Evolutionary conservation across 1,140 invertebrate genomes (phyloP), one percentile per base, ranked within the genome.

Genomic region (Pseudomyrmex dendroicus): DNA sequence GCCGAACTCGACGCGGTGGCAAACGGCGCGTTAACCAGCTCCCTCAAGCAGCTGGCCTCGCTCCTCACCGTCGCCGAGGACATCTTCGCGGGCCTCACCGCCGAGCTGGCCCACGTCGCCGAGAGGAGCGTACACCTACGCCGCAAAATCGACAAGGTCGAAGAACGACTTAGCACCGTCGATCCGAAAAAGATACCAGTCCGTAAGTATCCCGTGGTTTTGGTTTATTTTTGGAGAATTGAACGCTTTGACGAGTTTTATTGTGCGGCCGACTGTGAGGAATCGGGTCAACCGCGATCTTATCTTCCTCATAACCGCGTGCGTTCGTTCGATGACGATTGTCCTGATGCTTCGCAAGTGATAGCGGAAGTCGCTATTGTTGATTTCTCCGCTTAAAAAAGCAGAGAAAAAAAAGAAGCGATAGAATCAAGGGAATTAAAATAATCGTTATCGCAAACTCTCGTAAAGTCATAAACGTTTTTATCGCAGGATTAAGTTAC

Each of bases 181-280:
- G 95, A 96, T 89, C 95, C 95, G 10, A 95, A 95, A 89, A 94
- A 95, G 84, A 94, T 95, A 62, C 91, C 94, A 91, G 95, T 96
- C 89, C 95, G 95, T 96, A 91, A 96, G 95, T 95, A 89, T 74
- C 50, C 17, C 0, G 2, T 25, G 56, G 0, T 5, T 12, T 50
- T 35, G 20, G 20, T 10, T 25, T 10, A 12, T 9, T 35, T 66
- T 2, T 35, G 13, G 35, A 17, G n/a, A 5, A 44, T 17, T 5
- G 22, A 52, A 52, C 5, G 9, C 35, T 35, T n/a, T n/a, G 48
- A 1, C 20, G 62, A 17, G 20, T 20, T n/a, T 35, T 7, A 52
- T 52, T 52, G 13, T 52, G 50, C 10, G 9, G 7, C 50, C 50
- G 50, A 35, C 35, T 35, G 4, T 35, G 35, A 35, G 0, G 35